phyloP scores from a whole-genome alignment of 2,797 vertebrate species.

The Antennarius maculatus region DNA sequence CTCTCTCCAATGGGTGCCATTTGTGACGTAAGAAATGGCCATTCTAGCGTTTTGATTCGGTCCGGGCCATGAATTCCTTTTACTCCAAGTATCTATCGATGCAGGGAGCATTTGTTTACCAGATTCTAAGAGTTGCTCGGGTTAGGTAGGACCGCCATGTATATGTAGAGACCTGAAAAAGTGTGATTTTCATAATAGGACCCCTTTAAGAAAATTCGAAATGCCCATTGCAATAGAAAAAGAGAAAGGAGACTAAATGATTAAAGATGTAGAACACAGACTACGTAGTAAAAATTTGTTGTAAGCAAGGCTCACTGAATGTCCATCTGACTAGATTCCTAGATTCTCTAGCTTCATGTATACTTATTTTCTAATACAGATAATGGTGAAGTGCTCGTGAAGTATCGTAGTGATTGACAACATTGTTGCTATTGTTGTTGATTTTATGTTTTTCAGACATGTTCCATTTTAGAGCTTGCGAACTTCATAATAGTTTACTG shows the following conservation, averaged over 20 bases:
- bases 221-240: too few species aligned
- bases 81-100: too few species aligned
- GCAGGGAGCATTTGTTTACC: too few species aligned
- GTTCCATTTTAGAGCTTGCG: background rate
- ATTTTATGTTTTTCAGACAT: constrained; percentile 1
- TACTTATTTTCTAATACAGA: background rate
- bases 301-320: background rate
- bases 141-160: too few species aligned
- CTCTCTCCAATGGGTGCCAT: too few species aligned
- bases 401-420: background rate
- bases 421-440: background rate
- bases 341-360: background rate
- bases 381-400: background rate
- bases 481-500: background rate
- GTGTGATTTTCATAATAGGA: too few species aligned
- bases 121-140: too few species aligned
- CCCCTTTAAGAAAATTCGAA: too few species aligned
- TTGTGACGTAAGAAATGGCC: too few species aligned
- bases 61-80: too few species aligned
- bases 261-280: background rate
- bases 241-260: background rate
- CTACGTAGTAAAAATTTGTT: background rate
- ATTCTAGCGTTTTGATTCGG: too few species aligned
- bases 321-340: background rate
- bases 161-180: too few species aligned